These are phyloP conservation scores for Ochropacha duplaris DNA, from an alignment of 2,888 invertebrate species.

Conservation along the genomic window DNA sequence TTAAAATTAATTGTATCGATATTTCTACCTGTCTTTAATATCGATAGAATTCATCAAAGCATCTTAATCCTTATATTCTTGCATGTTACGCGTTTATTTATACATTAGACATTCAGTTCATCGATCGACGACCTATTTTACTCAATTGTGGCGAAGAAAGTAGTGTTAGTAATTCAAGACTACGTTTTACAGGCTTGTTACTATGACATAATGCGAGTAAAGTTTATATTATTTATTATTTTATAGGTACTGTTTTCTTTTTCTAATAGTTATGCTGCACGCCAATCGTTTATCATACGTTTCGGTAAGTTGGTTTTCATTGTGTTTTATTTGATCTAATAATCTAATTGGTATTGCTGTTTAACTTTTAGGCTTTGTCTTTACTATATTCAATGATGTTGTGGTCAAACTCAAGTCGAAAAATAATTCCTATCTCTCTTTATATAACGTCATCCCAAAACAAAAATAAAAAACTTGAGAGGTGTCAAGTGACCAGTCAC, in stretches of 20 bases:
- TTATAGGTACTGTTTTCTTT: not conserved
- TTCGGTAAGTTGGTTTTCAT: not conserved
- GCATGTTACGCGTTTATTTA: not conserved
- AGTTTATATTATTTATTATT: not conserved
- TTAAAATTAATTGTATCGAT: too few species aligned
- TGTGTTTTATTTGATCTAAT: too few species aligned
- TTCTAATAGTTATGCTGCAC: not conserved
- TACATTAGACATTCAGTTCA: not conserved
- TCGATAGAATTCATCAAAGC: too few species aligned
- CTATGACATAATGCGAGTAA: not conserved
- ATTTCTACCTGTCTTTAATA: too few species aligned
- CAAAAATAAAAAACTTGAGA: too few species aligned
- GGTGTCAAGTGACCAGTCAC: too few species aligned
- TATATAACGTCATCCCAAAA: too few species aligned
- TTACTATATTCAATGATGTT: too few species aligned
- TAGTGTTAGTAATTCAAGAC: not conserved
- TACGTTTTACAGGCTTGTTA: not conserved
- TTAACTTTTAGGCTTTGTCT: too few species aligned
- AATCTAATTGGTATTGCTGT: too few species aligned
- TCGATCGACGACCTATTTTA: constrained; percentile 1
- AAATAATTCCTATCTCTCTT: too few species aligned
- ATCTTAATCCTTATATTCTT: not conserved
- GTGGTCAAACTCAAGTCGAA: too few species aligned
- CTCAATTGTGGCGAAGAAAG: not conserved
- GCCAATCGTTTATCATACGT: not conserved